A percentile compares a stretch with the other conserved stretches of the same genome.
Evolutionary conservation across 2,888 invertebrate species (phyloP).

Genomic region (Rhynchonema sp.): DNA sequence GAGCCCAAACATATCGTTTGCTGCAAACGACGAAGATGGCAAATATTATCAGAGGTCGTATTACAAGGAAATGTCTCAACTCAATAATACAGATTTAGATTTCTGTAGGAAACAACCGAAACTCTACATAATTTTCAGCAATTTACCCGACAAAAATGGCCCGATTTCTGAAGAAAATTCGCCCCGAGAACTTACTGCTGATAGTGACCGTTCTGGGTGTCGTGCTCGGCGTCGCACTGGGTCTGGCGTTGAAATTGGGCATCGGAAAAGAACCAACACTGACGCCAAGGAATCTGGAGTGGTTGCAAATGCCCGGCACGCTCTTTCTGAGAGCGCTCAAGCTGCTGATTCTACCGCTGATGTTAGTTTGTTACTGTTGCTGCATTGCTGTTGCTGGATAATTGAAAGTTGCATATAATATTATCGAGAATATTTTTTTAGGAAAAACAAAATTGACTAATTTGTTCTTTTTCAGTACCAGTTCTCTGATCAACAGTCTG

Average conservation of each 20-base stretch:
- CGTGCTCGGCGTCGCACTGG: conserved; percentile 1
- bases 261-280: background rate
- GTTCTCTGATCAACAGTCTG: conserved; percentile 1
- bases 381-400: no score
- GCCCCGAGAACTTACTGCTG: background rate
- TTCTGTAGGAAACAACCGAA: no score
- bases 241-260: background rate
- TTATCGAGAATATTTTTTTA: no score
- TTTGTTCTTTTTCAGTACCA: background rate
- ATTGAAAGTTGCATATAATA: no score
- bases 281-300: conserved; percentile 1
- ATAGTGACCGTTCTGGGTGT: conserved; percentile 3
- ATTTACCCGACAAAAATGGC: no score
- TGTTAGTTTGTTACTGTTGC: conserved; percentile 3
- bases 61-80: no score
- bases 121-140: no score
- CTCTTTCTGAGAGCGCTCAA: conserved; percentile 9
- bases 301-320: conserved; percentile 8
- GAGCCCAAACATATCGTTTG: no score
- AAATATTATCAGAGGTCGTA: no score
- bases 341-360: conserved; percentile 9
- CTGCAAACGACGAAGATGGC: no score
- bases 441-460: background rate
- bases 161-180: no score
- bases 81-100: no score